phyloP scores from a whole-genome alignment of 2,113 vertebrate species.

The Odontesthes bonariensis region DNA sequence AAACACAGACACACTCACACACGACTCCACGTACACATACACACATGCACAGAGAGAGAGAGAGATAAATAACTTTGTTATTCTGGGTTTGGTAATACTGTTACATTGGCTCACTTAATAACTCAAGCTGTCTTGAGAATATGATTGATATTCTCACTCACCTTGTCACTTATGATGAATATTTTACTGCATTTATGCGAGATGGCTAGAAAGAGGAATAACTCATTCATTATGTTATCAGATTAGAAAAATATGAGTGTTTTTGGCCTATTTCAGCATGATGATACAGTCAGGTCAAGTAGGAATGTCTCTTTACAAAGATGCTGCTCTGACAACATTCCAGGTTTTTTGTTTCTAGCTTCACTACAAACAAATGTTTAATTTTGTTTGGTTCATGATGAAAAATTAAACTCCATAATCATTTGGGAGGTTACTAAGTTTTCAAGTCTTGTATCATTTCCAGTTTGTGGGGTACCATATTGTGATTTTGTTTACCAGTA shows the following conservation, averaged over 20 bases:
- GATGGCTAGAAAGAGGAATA: slow-evolving; percentile 49
- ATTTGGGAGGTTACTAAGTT: slow-evolving; percentile 27
- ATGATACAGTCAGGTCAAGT: slow-evolving; percentile 26
- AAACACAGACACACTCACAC: slow-evolving; percentile 67
- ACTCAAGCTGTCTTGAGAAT: slow-evolving; percentile 76
- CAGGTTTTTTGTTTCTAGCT: slow-evolving; percentile 26
- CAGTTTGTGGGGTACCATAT: slow-evolving; percentile 41
- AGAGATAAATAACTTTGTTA: slow-evolving; percentile 82
- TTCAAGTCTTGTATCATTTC: slow-evolving; percentile 41
- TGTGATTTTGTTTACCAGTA: slow-evolving; percentile 71
- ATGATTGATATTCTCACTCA: slow-evolving; percentile 81
- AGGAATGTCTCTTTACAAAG: not conserved
- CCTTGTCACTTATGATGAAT: slow-evolving; percentile 80
- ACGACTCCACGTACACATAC: slow-evolving; percentile 22
- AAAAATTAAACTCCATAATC: slow-evolving; percentile 43
- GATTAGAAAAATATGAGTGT: slow-evolving; percentile 63
- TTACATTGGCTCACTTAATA: slow-evolving; percentile 82
- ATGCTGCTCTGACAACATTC: slow-evolving; percentile 14
- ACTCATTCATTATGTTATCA: slow-evolving; percentile 74
- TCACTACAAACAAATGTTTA: slow-evolving; percentile 30
- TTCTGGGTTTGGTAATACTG: slow-evolving; percentile 76
- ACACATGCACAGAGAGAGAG: slow-evolving; percentile 28
- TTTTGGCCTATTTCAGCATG: slow-evolving; percentile 39
- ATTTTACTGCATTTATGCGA: slow-evolving; percentile 63
- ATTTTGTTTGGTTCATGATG: slow-evolving; percentile 28